Conservation (phyloP, 2,888 invertebrate species). For the Caenorhabditis sp. region DNA sequence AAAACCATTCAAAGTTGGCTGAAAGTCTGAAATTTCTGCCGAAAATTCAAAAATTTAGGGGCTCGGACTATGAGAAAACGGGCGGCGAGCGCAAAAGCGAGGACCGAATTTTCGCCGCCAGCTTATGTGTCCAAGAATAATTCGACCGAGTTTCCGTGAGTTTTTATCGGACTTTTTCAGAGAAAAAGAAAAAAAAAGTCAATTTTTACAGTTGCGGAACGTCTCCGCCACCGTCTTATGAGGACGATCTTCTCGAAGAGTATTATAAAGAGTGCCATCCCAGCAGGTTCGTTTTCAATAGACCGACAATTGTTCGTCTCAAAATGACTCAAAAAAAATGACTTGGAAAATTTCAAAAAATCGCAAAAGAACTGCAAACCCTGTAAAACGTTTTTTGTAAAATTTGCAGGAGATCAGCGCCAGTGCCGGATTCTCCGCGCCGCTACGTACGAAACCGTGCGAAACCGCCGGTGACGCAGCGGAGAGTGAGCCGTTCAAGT, state of each 20-base stretch:
- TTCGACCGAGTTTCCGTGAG: conserved; percentile 56
- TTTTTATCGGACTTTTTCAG: neutral
- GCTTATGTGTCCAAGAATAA: conserved; percentile 61
- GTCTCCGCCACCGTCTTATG: conserved; percentile 79
- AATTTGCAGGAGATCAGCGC: conserved; percentile 38
- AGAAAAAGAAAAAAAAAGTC: neutral
- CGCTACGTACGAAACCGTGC: conserved; percentile 21
- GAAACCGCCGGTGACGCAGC: neutral
- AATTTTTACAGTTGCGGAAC: conserved; percentile 71
- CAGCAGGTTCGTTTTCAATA: conserved; percentile 46
- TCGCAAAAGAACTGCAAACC: neutral
- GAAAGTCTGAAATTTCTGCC: neutral
- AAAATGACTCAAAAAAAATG: neutral
- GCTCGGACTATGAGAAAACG: conserved; percentile 75
- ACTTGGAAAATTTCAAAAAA: neutral
- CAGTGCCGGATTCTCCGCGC: conserved; percentile 54
- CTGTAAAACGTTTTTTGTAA: neutral
- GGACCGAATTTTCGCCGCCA: conserved; percentile 65
- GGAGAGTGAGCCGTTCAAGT: conserved; percentile 38
- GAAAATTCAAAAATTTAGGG: conserved; percentile 59
- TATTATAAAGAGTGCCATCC: conserved; percentile 76
- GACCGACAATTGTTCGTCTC: neutral
- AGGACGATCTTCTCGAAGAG: conserved; percentile 77
- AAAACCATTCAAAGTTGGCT: conserved; percentile 78
- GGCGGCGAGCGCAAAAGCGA: conserved; percentile 61